Evolutionary conservation across 53 echinoderm and acorn worm genomes (phyloP).

Genomic region (Pentamera pediparva): DNA sequence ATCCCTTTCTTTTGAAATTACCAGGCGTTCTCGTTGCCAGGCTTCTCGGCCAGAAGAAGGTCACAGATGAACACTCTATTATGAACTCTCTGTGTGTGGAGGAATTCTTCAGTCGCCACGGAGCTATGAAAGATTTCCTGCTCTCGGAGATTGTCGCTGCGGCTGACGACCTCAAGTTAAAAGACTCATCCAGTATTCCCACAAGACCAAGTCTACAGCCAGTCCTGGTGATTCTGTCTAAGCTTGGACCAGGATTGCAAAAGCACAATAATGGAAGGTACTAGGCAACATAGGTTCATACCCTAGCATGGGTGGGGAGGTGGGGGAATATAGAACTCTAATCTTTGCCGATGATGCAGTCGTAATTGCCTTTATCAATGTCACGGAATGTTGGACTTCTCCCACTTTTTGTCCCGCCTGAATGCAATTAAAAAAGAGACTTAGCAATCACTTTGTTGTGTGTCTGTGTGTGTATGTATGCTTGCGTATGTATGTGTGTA

Average conservation of each 20-base stretch:
- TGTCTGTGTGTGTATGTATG: too few species aligned
- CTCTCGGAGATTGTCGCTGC: constrained; percentile 58
- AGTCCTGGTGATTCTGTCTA: constrained; percentile 77
- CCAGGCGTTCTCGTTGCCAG: constrained; percentile 70
- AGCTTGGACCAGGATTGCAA: constrained; percentile 67
- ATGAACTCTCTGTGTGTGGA: constrained; percentile 69
- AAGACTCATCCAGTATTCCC: constrained; percentile 14
- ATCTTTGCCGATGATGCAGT: too few species aligned
- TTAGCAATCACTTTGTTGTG: too few species aligned
- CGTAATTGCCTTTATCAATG: too few species aligned
- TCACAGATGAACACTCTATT: constrained; percentile 88
- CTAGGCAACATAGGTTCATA: too few species aligned
- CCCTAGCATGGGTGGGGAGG: neutral
- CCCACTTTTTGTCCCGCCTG: too few species aligned
- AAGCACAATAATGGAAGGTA: constrained; percentile 38
- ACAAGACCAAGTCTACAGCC: constrained; percentile 82
- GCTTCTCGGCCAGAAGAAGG: constrained; percentile 93
- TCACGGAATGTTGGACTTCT: too few species aligned
- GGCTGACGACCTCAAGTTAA: constrained; percentile 8
- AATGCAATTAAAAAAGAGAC: too few species aligned
- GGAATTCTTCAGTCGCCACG: constrained; percentile 79
- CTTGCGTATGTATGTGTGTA: too few species aligned
- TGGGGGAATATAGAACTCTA: too few species aligned
- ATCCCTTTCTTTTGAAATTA: neutral
- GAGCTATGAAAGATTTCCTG: constrained; percentile 51